Evolutionary conservation across 2,113 vertebrate species (phyloP).

Genomic region (Riparia riparia): DNA sequence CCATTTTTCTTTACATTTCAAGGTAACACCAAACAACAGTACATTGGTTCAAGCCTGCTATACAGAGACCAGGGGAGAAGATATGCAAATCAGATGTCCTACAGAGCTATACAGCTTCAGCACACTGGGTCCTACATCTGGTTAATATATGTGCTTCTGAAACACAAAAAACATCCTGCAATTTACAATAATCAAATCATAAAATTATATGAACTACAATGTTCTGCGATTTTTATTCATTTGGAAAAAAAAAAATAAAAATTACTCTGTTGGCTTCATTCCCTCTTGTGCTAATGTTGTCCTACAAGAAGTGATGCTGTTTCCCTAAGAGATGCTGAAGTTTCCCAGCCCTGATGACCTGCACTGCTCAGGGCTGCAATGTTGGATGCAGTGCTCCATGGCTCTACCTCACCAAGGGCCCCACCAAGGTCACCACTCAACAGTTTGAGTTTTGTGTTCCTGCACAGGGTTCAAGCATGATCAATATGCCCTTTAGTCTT

Average conservation of each 20-base stretch:
- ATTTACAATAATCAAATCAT: neutral
- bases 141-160: neutral
- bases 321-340: neutral
- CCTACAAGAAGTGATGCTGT: neutral
- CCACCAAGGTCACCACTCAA: neutral
- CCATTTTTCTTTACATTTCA: neutral
- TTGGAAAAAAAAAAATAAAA: neutral
- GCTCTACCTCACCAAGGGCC: neutral
- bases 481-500: neutral
- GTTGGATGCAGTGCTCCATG: accelerated
- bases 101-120: neutral
- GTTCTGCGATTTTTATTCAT: neutral
- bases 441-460: too few species aligned
- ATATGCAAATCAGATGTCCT: neutral
- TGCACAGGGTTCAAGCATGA: neutral
- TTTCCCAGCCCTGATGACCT: neutral
- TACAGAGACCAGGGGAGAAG: neutral
- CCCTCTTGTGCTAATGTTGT: neutral
- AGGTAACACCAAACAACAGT: neutral
- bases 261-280: neutral
- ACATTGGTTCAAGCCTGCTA: neutral
- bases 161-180: neutral
- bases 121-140: neutral
- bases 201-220: neutral
- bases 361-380: neutral